Conservation (phyloP, 1,140 invertebrate genomes). For the Brachionus manjavacas region DNA sequence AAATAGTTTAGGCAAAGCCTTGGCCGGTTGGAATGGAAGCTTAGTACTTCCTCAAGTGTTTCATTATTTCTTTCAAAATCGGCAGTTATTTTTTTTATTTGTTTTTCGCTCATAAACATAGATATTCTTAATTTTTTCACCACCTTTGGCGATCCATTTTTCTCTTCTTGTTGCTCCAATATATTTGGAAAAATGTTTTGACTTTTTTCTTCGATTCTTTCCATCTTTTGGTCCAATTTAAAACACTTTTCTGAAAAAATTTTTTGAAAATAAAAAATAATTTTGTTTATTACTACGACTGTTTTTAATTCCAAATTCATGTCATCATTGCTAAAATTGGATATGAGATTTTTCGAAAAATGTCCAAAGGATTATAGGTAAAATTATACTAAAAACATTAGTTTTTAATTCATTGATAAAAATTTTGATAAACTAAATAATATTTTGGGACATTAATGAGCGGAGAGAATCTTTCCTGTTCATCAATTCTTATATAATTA, state of each 20-base stretch:
- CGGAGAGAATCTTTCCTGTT: not conserved
- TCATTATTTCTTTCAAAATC: not conserved
- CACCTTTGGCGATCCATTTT: not conserved
- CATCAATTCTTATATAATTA: not conserved
- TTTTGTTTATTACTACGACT: not conserved
- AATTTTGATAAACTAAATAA: too few relatives aligned
- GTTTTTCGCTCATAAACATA: not conserved
- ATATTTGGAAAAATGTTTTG: not conserved
- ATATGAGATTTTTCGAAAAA: not conserved
- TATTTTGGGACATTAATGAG: not conserved
- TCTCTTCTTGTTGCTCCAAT: not conserved
- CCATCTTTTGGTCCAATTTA: slow-evolving; percentile 21
- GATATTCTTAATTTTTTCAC: not conserved
- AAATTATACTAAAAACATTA: not conserved
- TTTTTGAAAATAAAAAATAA: not conserved
- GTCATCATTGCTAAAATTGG: slow-evolving; percentile 17
- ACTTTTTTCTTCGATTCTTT: slow-evolving; percentile 8
- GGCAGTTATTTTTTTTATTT: not conserved
- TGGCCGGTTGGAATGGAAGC: too few relatives aligned
- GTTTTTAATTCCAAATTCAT: not conserved
- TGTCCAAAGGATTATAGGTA: not conserved
- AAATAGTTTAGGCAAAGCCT: too few relatives aligned
- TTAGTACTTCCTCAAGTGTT: not conserved
- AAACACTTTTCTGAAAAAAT: slow-evolving; percentile 7
- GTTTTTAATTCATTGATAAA: too few relatives aligned